Percentiles rank a stretch among this genome's conserved stretches.
Conservation (phyloP, 2,797 vertebrate species). For the Malurus leucopterus region DNA sequence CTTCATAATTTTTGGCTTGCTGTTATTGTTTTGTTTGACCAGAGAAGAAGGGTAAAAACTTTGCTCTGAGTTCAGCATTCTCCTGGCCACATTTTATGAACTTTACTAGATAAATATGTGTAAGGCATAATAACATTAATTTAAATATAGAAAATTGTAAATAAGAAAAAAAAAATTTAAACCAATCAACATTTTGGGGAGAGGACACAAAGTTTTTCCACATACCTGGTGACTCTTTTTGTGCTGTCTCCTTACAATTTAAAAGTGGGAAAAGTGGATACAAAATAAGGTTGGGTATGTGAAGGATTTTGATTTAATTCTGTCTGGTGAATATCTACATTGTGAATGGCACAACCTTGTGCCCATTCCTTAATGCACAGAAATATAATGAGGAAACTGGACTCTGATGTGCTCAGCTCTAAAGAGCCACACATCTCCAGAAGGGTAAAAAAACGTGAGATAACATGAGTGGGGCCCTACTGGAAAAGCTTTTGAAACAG, state of each 20-base stretch:
- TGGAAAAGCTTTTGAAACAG: neutral
- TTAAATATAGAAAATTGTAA: neutral
- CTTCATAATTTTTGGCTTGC: neutral
- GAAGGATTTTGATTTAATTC: neutral
- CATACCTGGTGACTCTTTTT: neutral
- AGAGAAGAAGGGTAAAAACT: neutral
- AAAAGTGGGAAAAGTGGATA: neutral
- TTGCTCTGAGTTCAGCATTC: neutral
- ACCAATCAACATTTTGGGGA: neutral
- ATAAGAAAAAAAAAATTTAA: neutral
- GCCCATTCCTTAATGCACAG: neutral
- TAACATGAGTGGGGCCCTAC: neutral
- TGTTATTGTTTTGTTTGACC: neutral
- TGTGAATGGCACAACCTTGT: neutral
- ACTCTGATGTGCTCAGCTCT: neutral
- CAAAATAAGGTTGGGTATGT: neutral
- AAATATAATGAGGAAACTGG: neutral
- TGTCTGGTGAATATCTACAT: neutral
- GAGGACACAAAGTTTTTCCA: neutral
- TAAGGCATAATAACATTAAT: neutral
- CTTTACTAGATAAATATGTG: neutral
- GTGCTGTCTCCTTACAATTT: neutral
- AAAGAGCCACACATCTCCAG: neutral
- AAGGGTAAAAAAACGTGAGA: neutral
- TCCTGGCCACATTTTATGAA: neutral